Evolutionary conservation across 2,113 vertebrate genomes (phyloP), one percentile per base, ranked within the genome.

Genomic region (Acanthisitta chloris): DNA sequence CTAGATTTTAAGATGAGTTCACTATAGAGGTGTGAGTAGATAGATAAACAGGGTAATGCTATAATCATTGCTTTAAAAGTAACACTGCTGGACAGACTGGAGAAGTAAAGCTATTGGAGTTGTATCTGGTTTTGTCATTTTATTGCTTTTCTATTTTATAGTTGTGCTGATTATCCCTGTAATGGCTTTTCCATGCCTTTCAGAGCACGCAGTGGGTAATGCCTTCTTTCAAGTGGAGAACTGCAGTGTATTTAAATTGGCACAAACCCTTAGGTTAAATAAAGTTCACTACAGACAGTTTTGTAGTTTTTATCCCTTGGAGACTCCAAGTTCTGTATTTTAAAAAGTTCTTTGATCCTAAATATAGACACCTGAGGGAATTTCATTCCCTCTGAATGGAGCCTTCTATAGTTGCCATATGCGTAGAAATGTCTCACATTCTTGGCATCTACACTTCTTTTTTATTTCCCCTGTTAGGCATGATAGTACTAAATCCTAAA

Each of bases 141-240:
- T 97, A 93, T 94, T 96, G 91, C 97, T 97, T 97, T 84, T 95
- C 70, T 86, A 34, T 97, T 98, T 98, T 98, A 98, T 96, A 97
- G 96, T 97, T 81, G 88, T 95, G 92, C 94, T 97, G 97, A 97
- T 98, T 98, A 95, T 97, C 96, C 97, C 96, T 93, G 64, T 98
- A 98, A 98, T 98, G 97, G 97, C 97, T 98, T 98, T 98, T 98
- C 98, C 98, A 97, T 98, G 97, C 97, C 97, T 97, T 97, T 92
- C 46, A 85, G 94, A 97, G 89, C 94, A 73, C 43, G 58, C 76
- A 89, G 85, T 96, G 97, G 96, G 97, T 97, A 97, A 97, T 97
- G 96, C 94, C 96, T 96, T 92, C 97, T 97, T 97, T 91, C 82
- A 97, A 96, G 97, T 95, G 71, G 78, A 94, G 93, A 92, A 91